A percentile compares a stretch with the other conserved stretches of the same genome.
phyloP scores from a whole-genome alignment of 2,797 vertebrate species.

The Falco columbarius region DNA sequence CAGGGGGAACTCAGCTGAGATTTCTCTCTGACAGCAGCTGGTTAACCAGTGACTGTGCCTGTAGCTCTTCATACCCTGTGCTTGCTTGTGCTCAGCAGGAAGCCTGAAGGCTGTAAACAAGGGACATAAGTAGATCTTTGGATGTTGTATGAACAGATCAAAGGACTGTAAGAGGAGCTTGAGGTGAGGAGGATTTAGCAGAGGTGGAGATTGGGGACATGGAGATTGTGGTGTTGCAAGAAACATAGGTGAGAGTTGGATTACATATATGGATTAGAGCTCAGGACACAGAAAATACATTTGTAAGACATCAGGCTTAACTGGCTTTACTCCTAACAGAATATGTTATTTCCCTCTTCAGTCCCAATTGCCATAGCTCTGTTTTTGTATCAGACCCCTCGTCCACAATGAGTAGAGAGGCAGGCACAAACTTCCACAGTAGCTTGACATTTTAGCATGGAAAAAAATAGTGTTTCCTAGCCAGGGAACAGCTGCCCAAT shows the following conservation, averaged over 20 bases:
- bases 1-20: background rate
- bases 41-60: background rate
- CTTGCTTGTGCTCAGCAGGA: background rate
- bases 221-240: background rate
- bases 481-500: background rate
- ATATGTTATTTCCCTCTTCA: background rate
- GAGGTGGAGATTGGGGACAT: background rate
- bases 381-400: background rate
- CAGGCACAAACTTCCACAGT: background rate
- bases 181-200: background rate
- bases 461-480: background rate
- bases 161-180: background rate
- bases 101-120: background rate
- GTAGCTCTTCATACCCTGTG: background rate
- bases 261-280: background rate
- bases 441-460: background rate
- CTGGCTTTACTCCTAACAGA: background rate
- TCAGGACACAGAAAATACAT: background rate
- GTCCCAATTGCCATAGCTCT: background rate
- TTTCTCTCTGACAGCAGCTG: background rate
- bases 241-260: background rate
- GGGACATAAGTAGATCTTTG: background rate
- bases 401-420: background rate
- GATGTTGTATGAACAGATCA: background rate
- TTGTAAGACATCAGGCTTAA: background rate